These are phyloP conservation scores for Phylloscopus collybita DNA, from an alignment of 2,797 vertebrate species.

Conservation along the genomic window DNA sequence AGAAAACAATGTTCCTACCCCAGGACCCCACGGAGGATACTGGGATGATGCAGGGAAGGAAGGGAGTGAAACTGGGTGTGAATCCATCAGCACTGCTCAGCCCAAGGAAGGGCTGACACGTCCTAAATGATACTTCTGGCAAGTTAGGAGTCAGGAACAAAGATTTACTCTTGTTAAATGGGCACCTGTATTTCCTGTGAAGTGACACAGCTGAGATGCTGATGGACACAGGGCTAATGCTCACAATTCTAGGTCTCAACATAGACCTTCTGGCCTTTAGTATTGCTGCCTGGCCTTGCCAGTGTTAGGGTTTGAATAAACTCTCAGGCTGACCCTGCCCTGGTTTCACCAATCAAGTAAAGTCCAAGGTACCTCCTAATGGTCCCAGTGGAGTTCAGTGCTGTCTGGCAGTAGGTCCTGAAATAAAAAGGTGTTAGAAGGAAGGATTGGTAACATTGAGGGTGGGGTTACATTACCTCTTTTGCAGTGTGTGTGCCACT, in stretches of 20 bases:
- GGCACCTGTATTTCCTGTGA: not conserved
- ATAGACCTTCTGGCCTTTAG: not conserved
- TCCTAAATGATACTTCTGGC: not conserved
- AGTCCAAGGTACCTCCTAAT: not conserved
- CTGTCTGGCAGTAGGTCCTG: not conserved
- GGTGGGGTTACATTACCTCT: not conserved
- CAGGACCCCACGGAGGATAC: not conserved
- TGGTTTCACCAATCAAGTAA: not conserved
- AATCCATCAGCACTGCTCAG: not conserved
- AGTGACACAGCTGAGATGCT: not conserved
- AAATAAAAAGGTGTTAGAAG: not conserved
- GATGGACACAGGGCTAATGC: not conserved
- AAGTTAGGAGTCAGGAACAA: not conserved
- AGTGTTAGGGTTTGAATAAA: not conserved
- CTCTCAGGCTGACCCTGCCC: not conserved
- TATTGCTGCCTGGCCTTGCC: not conserved
- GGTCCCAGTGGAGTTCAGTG: not conserved
- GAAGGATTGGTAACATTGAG: not conserved
- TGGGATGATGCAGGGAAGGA: not conserved
- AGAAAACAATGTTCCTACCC: not conserved
- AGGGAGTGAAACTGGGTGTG: not conserved
- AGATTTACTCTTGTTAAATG: not conserved
- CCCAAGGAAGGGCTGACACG: too few relatives aligned
- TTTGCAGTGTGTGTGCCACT: fast-evolving
- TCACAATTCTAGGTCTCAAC: not conserved